Percentiles rank a stretch among this genome's conserved stretches.
Evolutionary conservation across 2,888 invertebrate genomes (phyloP).

Genomic region (Danaus chrysippus): DNA sequence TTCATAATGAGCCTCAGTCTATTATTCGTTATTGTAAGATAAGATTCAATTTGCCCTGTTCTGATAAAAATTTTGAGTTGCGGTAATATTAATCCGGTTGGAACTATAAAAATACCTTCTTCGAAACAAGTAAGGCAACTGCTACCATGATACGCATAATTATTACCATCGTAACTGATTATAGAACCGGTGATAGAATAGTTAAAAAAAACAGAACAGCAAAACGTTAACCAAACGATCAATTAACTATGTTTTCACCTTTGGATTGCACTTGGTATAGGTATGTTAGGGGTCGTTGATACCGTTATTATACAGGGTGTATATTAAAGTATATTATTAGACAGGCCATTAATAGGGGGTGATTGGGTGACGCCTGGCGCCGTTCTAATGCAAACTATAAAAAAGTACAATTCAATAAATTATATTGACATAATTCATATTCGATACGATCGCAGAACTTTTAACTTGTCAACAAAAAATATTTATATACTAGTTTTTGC

Average conservation of each 20-base stretch:
- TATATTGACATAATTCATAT: slow-evolving; percentile 13
- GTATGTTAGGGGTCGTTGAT: slow-evolving; percentile 35
- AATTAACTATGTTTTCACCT: slow-evolving; percentile 13
- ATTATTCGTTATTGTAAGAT: slow-evolving; percentile 3
- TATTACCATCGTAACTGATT: too few species aligned
- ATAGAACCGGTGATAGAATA: too few species aligned
- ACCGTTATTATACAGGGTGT: slow-evolving; percentile 47
- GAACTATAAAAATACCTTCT: not conserved
- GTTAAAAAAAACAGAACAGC: not conserved
- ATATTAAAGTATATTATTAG: slow-evolving; percentile 46
- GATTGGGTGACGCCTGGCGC: slow-evolving; percentile 37
- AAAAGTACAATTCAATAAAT: slow-evolving; percentile 57
- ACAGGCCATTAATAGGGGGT: slow-evolving; percentile 52
- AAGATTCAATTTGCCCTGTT: not conserved
- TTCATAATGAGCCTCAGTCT: not conserved
- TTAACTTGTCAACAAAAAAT: not conserved
- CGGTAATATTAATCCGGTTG: not conserved
- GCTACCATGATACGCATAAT: too few species aligned
- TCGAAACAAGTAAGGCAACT: too few species aligned
- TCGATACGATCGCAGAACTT: not conserved
- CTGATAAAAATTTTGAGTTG: not conserved
- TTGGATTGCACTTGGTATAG: slow-evolving; percentile 28
- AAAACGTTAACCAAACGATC: slow-evolving; percentile 12
- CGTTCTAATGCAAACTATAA: slow-evolving; percentile 57
- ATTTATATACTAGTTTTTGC: not conserved